These are phyloP conservation scores for Cyprinodon brontotheroides DNA, from an alignment of 2,113 vertebrate genomes.

Conservation along the genomic window DNA sequence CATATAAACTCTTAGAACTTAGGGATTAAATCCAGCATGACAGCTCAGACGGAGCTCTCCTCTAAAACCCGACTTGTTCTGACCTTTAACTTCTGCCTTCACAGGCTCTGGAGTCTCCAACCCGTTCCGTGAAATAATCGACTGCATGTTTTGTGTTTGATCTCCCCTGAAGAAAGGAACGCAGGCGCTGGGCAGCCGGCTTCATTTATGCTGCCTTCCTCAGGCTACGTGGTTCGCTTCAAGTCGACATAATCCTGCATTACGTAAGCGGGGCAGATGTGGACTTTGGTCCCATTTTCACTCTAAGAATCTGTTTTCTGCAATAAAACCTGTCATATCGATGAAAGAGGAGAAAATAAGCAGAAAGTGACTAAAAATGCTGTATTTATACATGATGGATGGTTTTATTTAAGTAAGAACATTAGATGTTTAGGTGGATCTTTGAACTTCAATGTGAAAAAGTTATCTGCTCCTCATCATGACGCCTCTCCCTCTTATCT, in stretches of 20 bases:
- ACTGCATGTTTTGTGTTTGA: slow-evolving; percentile 46
- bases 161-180: not conserved
- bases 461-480: not conserved
- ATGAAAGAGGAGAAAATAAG: too few species aligned
- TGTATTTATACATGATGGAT: too few species aligned
- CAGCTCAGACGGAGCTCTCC: not conserved
- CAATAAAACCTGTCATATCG: not conserved
- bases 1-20: too few species aligned
- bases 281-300: slow-evolving; percentile 38
- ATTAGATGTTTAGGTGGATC: not conserved
- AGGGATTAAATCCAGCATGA: not conserved
- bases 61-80: not conserved
- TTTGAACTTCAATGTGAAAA: not conserved
- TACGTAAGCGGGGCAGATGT: slow-evolving; percentile 10
- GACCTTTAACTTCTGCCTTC: slow-evolving; percentile 58
- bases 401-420: not conserved
- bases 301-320: slow-evolving; percentile 6
- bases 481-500: not conserved
- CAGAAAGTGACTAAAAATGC: not conserved
- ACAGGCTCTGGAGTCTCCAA: slow-evolving; percentile 62
- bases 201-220: not conserved
- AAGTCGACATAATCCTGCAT: not conserved
- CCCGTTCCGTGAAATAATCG: slow-evolving; percentile 49
- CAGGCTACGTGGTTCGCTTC: not conserved
- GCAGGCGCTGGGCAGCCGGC: rapidly evolving